phyloP scores from a whole-genome alignment of 2,113 vertebrate genomes.

The Talpa occidentalis region DNA sequence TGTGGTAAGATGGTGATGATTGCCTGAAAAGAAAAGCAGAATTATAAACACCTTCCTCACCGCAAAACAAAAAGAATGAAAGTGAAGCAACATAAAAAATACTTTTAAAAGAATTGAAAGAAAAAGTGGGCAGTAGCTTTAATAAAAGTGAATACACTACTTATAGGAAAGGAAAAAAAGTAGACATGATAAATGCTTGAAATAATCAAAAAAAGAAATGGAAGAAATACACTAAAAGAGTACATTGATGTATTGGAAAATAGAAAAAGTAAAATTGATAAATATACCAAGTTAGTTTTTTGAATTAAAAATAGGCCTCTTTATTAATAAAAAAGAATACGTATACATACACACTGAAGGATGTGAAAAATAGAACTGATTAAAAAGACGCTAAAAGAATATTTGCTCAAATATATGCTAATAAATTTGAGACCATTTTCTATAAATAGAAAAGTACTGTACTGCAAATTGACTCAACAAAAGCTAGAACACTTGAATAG shows the following conservation, averaged over 20 bases:
- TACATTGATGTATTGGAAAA: neutral
- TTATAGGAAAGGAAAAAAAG: neutral
- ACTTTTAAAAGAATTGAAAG: neutral
- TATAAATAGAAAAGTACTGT: slow-evolving; percentile 55
- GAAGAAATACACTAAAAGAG: neutral
- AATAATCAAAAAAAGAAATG: neutral
- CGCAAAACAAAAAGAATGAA: neutral
- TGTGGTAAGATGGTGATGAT: neutral
- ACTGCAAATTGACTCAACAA: slow-evolving; percentile 41
- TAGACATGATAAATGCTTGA: neutral
- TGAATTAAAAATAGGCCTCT: slow-evolving; percentile 29
- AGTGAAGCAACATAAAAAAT: neutral
- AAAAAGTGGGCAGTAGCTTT: neutral
- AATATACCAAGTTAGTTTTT: slow-evolving; percentile 11
- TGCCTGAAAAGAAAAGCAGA: neutral
- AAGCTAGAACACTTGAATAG: slow-evolving; percentile 62
- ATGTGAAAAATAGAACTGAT: slow-evolving; percentile 45
- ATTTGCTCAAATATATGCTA: slow-evolving; percentile 66
- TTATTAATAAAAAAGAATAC: neutral
- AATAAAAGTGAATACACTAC: neutral
- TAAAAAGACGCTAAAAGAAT: slow-evolving; percentile 44
- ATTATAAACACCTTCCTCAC: neutral
- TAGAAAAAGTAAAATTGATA: neutral
- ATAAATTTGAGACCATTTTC: slow-evolving; percentile 59
- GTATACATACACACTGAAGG: slow-evolving; percentile 20